Evolutionary conservation across 2,797 vertebrate genomes (phyloP), one percentile per base, ranked within the genome.

Genomic region (Pseudomugil gertrudae): DNA sequence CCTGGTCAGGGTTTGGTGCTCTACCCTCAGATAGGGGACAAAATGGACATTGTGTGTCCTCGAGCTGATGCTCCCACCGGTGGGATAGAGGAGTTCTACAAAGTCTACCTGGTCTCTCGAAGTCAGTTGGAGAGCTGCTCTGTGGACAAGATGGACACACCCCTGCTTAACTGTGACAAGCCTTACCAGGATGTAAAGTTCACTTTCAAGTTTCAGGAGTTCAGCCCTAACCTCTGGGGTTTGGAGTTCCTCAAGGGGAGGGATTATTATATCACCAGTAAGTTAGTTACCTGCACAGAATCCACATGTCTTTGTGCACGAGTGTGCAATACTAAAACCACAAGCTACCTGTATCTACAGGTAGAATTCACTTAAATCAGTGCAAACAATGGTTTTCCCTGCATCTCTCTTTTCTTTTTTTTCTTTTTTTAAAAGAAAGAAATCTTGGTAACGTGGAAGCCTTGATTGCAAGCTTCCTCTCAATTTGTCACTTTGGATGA

Each of bases 131-230:
- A 98, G 84, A 95, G 87, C 90, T 99, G 98, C 90, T 92, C 88
- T 79, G 93, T 98, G 80, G 94, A 94, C 87, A 95, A 96, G 85
- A 93, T 92, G 66, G 95, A 96, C 80, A 96, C 95, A 4, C 95
- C 96, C 47, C 94, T 99, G 78, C 95, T 99, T 87, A 99, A 96
- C 94, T 99, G 98, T 87, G 95, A 96, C 90, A 97, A 95, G 82
- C 98, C 98, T 60, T 94, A 98, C 90, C 95, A 93, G 90, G 97
- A 99, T 32, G 97, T 99, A 62, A 99, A 99, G 86, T 99, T 98
- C 93, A 99, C 98, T 3, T 97, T 99, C 93, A 99, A 99, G 92
- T 99, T 99, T 93, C 98, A 99, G 90, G 98, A 99, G 87, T 99
- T 98, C 94, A 99, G 97, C 84, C 97, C 97, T 85, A 98, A 98